phyloP scores from a whole-genome alignment of 53 echinoderm and acorn worm genomes.

The Henricia sp. region DNA sequence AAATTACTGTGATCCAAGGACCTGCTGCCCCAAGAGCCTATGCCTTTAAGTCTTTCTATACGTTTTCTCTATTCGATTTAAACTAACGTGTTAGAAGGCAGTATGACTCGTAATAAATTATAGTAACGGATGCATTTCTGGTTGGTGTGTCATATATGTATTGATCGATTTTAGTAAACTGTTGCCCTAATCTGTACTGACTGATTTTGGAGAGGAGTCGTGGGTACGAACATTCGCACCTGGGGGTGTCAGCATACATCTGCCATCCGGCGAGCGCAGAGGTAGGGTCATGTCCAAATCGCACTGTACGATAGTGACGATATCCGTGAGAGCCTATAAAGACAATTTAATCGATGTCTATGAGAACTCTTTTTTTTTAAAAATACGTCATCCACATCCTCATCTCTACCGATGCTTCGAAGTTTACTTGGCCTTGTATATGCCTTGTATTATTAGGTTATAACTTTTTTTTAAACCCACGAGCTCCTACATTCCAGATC shows the following conservation, averaged over 20 bases:
- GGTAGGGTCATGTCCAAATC: conserved; percentile 52
- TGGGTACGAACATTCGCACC: conserved; percentile 17
- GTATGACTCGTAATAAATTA: background rate
- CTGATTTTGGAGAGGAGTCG: no score
- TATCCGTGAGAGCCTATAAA: conserved; percentile 1
- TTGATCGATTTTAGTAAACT: background rate
- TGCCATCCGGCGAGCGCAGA: conserved; percentile 52
- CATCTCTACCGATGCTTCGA: background rate
- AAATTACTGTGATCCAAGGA: no score
- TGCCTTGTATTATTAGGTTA: background rate
- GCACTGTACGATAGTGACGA: conserved; percentile 43
- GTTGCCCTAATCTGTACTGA: no score
- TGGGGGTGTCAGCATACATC: conserved; percentile 30
- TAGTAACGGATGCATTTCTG: background rate
- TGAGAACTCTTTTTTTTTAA: background rate
- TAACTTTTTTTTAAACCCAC: background rate
- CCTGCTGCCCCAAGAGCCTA: no score
- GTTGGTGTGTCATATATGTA: background rate
- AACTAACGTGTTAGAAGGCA: background rate
- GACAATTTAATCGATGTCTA: background rate
- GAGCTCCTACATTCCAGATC: background rate
- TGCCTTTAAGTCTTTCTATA: background rate
- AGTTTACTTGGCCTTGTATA: background rate
- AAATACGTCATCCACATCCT: background rate
- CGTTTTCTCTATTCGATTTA: background rate